A percentile compares a stretch with the other conserved stretches of the same genome.
These are phyloP conservation scores for Petrocephalus sullivani DNA, from an alignment of 2,797 vertebrate genomes.

Conservation along the genomic window DNA sequence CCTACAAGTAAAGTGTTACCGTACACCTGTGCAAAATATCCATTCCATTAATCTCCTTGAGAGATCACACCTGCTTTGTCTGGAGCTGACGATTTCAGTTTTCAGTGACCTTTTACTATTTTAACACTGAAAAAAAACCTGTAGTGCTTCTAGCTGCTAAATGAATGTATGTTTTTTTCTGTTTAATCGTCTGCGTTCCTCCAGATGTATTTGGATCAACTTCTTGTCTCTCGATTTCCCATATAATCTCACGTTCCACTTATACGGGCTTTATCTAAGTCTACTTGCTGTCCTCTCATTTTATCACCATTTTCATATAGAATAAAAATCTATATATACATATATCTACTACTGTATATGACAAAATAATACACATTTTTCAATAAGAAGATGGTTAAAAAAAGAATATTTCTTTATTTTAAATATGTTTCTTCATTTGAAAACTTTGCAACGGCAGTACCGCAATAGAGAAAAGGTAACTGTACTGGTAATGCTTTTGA, in stretches of 20 bases:
- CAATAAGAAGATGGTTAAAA: neutral
- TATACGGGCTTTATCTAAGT: neutral
- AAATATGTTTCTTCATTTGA: neutral
- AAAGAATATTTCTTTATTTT: neutral
- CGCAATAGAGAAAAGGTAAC: neutral
- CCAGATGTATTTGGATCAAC: neutral
- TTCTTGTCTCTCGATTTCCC: neutral
- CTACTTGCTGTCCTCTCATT: neutral
- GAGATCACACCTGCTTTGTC: neutral
- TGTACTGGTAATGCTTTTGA: neutral
- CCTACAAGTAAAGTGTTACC: neutral
- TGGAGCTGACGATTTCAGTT: neutral
- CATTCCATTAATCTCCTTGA: neutral
- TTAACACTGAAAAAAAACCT: neutral
- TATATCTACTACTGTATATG: neutral
- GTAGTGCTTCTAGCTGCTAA: neutral
- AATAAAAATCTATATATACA: neutral
- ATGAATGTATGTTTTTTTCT: neutral
- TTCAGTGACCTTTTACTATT: neutral
- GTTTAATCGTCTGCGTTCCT: neutral
- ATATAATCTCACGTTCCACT: neutral
- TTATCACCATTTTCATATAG: neutral
- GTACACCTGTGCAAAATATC: neutral
- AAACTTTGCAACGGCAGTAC: neutral
- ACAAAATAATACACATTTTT: neutral